Evolutionary conservation across 2,888 invertebrate genomes (phyloP).

Genomic region (Temnothorax rugatulus): DNA sequence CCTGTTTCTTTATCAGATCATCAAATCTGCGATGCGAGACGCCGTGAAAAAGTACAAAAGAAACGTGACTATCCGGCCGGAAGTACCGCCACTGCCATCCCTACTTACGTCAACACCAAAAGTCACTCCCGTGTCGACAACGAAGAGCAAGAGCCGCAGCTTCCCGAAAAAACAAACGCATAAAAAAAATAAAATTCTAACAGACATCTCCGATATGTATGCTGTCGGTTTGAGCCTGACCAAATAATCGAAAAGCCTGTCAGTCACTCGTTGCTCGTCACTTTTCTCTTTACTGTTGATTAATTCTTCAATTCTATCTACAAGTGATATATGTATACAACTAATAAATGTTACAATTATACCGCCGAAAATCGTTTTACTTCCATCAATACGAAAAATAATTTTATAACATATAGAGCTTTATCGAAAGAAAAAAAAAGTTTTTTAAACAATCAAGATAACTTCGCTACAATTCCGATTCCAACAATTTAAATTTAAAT

Average conservation of each 20-base stretch:
- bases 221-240: constrained; percentile 80
- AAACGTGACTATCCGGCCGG: constrained; percentile 66
- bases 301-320: constrained; percentile 66
- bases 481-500: not conserved
- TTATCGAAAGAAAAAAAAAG: not conserved
- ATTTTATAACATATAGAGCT: not conserved
- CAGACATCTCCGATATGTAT: constrained; percentile 80
- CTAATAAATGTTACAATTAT: constrained; percentile 67
- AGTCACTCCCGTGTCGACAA: constrained; percentile 54
- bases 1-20: constrained; percentile 66
- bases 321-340: constrained; percentile 57
- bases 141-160: constrained; percentile 71
- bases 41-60: constrained; percentile 81
- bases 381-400: not conserved
- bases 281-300: constrained; percentile 60
- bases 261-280: constrained; percentile 59
- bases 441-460: not conserved
- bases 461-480: too few species aligned
- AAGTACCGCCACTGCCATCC: constrained; percentile 70
- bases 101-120: constrained; percentile 62
- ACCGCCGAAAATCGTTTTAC: not conserved
- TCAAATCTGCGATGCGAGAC: constrained; percentile 78
- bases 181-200: constrained; percentile 74
- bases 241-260: constrained; percentile 60
- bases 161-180: constrained; percentile 69